Evolutionary conservation across 2,113 vertebrate genomes (phyloP).

Genomic region (Callithrix jacchus): DNA sequence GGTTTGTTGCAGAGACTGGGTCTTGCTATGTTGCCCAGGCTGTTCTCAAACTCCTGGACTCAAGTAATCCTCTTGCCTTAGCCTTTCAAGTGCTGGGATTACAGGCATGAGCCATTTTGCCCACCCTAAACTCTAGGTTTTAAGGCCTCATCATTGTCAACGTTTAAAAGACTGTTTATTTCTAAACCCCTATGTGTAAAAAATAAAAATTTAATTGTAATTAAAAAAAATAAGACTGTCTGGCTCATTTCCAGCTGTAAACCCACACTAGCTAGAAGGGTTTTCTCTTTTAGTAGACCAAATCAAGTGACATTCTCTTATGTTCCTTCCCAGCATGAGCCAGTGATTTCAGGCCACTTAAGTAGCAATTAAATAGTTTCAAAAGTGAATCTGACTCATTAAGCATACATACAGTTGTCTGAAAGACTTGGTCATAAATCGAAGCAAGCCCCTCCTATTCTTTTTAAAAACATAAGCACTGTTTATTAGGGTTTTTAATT

Average conservation of each 20-base stretch:
- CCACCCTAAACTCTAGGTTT: neutral
- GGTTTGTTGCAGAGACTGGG: no score
- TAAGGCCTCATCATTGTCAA: neutral
- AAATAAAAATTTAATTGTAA: no score
- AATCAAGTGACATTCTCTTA: neutral
- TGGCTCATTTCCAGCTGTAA: no score
- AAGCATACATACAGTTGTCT: neutral
- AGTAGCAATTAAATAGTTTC: conserved; percentile 8
- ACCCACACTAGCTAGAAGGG: neutral
- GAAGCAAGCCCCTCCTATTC: neutral
- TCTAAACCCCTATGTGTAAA: no score
- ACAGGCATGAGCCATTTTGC: no score
- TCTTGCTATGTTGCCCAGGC: no score
- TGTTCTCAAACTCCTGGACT: no score
- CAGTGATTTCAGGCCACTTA: neutral
- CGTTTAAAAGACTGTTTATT: neutral
- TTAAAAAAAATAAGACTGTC: neutral
- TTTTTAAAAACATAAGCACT: neutral
- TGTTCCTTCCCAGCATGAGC: neutral
- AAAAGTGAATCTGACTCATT: neutral
- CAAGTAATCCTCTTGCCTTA: no score
- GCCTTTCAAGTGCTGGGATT: no score
- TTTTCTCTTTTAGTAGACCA: neutral
- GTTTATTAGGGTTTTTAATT: neutral
- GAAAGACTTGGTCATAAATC: neutral